These are phyloP conservation scores for Caracal caracal DNA, from an alignment of 2,113 vertebrate species.

Conservation along the genomic window DNA sequence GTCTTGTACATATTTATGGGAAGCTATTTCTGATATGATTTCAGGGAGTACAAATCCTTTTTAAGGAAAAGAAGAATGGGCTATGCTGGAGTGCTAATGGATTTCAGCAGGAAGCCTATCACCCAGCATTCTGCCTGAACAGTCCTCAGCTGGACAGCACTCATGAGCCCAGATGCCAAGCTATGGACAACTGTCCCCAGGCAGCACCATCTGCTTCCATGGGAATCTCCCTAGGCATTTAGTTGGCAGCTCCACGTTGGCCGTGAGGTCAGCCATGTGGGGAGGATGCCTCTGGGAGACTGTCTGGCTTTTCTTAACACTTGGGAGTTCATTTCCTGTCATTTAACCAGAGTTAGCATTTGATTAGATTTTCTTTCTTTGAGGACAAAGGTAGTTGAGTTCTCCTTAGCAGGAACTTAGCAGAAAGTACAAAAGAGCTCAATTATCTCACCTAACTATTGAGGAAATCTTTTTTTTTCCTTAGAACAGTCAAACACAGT, in stretches of 20 bases:
- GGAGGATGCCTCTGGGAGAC: background rate
- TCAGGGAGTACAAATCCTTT: slow-evolving; percentile 6
- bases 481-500: background rate
- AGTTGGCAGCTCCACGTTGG: slow-evolving; percentile 64
- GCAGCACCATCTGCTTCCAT: slow-evolving; percentile 76
- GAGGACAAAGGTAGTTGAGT: slow-evolving; percentile 25
- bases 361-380: slow-evolving; percentile 59
- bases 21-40: slow-evolving; percentile 47
- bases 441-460: background rate
- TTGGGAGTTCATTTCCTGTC: slow-evolving; percentile 53
- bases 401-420: slow-evolving; percentile 49
- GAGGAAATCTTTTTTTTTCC: background rate
- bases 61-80: slow-evolving; percentile 39
- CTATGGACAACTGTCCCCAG: slow-evolving; percentile 64
- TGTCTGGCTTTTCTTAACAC: slow-evolving; percentile 62
- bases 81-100: slow-evolving; percentile 31
- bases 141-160: slow-evolving; percentile 63
- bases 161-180: slow-evolving; percentile 67
- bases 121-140: slow-evolving; percentile 45
- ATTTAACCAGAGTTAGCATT: slow-evolving; percentile 53
- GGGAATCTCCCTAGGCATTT: slow-evolving; percentile 65
- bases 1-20: background rate
- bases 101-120: slow-evolving; percentile 57
- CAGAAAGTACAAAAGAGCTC: slow-evolving; percentile 52
- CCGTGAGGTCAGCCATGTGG: slow-evolving; percentile 44